Base-by-base conservation (phyloP, 2,888 invertebrate species). In the Callyntrura sp. region DNA sequence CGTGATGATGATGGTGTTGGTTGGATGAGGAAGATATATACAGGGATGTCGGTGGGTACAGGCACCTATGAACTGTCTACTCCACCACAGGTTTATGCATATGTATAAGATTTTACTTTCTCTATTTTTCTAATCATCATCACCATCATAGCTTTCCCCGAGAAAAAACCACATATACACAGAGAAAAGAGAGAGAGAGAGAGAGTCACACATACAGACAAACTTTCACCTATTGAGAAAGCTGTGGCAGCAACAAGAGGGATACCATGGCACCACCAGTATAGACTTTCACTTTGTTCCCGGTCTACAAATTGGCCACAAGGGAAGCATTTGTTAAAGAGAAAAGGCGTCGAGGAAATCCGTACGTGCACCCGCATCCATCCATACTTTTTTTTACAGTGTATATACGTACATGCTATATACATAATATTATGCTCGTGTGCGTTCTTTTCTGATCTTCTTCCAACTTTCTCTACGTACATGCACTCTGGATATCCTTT, bases 281-380 rank as follows among this genome's bases (percentile, higher is more conserved):
- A 85, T 55, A 60, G 57, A 43, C 57, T 85, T 85, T 73, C 60
- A 85, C 82, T 84, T 88, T 90, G 82, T 85, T 81, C 82, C 51
- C 68, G 90, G 28, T 78, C 82, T 89, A 86, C 88, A 90, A 90
- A 91, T 90, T 82, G 91, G 83, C 83, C 91, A 85, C 91, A 43
- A 23, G 91, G 90, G 90, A 90, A 60, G 89, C 90, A 90, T 91
- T 90, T 88, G 89, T 90, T 91, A 85, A 85, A 82, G 62, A 81
- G 85, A 78, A 85, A 45, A 83, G 85, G 88, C 88, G 88, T 89
- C 82, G 73, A 88, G 85, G 65, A 91, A 90, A 90, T 86, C 84
- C 86, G 57, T 60, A 86, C 62, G 81, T 82, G 81, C 62, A 62
- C 45, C 45, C 79, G n/a, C 57, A 79, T 35, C 43, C 73, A 57